phyloP scores from a whole-genome alignment of 2,113 vertebrate genomes.

The Perognathus longimembris region DNA sequence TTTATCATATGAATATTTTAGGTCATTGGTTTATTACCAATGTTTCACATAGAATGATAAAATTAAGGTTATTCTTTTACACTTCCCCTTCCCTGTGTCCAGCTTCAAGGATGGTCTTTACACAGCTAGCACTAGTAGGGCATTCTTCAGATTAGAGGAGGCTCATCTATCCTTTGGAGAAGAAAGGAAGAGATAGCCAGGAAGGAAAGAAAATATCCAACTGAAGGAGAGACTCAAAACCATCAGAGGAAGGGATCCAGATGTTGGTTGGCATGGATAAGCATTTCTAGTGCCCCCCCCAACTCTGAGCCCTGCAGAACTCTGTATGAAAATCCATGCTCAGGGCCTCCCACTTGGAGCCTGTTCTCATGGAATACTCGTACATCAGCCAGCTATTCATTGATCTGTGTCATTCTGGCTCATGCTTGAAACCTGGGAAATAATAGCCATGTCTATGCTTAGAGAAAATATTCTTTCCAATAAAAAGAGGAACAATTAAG shows the following conservation, averaged over 20 bases:
- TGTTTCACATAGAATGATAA: neutral
- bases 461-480: neutral
- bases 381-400: neutral
- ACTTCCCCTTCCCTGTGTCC: neutral
- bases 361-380: neutral
- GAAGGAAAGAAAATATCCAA: neutral
- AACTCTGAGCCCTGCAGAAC: neutral
- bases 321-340: fast-evolving
- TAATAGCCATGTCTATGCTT: neutral
- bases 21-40: neutral
- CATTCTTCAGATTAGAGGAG: neutral
- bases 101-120: neutral
- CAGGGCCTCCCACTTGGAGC: neutral
- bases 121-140: no score
- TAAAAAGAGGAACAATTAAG: neutral
- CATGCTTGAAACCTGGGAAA: neutral
- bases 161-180: neutral
- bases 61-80: neutral
- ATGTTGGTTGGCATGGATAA: neutral
- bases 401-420: neutral
- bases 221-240: neutral
- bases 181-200: neutral
- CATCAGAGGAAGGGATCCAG: neutral
- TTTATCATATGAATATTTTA: neutral
- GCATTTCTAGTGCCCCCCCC: neutral